These are phyloP conservation scores for Bathybates hornii DNA, from an alignment of 2,113 vertebrate species.

Conservation along the genomic window DNA sequence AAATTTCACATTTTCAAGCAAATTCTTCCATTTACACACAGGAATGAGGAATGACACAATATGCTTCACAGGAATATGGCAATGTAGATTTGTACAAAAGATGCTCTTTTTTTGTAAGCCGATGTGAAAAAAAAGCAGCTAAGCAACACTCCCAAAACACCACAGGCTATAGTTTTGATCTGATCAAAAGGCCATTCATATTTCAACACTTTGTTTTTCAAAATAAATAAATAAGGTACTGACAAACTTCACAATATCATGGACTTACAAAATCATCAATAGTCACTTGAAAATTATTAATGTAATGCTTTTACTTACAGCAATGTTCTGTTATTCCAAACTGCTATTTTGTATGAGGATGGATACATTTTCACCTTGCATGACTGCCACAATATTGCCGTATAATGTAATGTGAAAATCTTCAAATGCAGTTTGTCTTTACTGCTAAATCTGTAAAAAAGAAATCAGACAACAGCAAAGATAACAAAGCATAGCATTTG, in stretches of 20 bases:
- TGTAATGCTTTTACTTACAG: background rate
- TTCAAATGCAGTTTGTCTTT: background rate
- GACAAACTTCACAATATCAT: slow-evolving; percentile 5
- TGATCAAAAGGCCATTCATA: background rate
- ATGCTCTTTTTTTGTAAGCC: background rate
- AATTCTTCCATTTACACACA: background rate
- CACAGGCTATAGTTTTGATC: background rate
- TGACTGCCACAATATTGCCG: background rate
- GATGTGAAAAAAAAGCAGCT: background rate
- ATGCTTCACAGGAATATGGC: slow-evolving; percentile 5
- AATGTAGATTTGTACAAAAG: slow-evolving; percentile 2
- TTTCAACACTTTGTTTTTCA: background rate
- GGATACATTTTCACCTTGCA: background rate
- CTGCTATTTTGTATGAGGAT: background rate
- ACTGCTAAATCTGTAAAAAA: background rate
- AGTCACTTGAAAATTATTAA: background rate
- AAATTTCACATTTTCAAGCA: background rate
- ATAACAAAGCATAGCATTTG: background rate
- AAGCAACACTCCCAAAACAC: background rate
- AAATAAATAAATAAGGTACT: background rate
- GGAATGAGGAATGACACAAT: background rate
- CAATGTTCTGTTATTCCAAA: background rate
- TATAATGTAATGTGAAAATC: background rate
- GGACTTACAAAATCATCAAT: background rate
- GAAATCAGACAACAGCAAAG: background rate